A percentile compares a stretch with the other conserved stretches of the same genome.
phyloP scores from a whole-genome alignment of 2,113 vertebrate species.

The Microtus oregoni region DNA sequence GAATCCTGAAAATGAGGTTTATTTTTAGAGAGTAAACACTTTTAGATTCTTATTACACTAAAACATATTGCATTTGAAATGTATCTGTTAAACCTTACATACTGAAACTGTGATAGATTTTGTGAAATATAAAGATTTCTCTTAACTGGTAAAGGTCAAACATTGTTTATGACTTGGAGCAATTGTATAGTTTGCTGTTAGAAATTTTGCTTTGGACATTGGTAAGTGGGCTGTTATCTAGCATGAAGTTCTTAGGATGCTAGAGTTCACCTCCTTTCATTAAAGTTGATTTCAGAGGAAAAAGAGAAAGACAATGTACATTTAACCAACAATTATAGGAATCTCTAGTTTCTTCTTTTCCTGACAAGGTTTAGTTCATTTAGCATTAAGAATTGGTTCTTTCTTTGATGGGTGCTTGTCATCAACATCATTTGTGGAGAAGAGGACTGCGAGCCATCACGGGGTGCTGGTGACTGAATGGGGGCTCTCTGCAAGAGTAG shows the following conservation, averaged over 20 bases:
- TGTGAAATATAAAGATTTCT: slow-evolving; percentile 73
- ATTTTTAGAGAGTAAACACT: slow-evolving; percentile 72
- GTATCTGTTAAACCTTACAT: slow-evolving; percentile 77
- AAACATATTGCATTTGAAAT: slow-evolving; percentile 78
- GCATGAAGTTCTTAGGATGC: slow-evolving; percentile 68
- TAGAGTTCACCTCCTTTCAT: slow-evolving; percentile 51
- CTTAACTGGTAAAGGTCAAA: slow-evolving; percentile 79
- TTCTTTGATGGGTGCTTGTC: not conserved
- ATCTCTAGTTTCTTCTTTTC: not conserved
- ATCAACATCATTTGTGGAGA: not conserved
- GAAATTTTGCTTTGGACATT: slow-evolving; percentile 77
- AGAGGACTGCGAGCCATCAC: not conserved
- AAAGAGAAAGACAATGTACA: not conserved
- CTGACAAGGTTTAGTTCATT: no score
- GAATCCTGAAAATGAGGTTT: slow-evolving; percentile 72
- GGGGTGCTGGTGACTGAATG: not conserved
- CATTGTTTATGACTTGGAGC: slow-evolving; percentile 85
- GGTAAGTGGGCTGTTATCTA: slow-evolving; percentile 67
- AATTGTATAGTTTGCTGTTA: slow-evolving; percentile 86
- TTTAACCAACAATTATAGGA: not conserved
- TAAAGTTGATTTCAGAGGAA: slow-evolving; percentile 84
- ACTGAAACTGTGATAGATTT: slow-evolving; percentile 73
- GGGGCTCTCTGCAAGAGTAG: not conserved
- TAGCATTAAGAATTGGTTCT: not conserved
- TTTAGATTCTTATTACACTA: slow-evolving; percentile 55